phyloP scores from a whole-genome alignment of 1,140 invertebrate species.

The Nixonia krombeini region DNA sequence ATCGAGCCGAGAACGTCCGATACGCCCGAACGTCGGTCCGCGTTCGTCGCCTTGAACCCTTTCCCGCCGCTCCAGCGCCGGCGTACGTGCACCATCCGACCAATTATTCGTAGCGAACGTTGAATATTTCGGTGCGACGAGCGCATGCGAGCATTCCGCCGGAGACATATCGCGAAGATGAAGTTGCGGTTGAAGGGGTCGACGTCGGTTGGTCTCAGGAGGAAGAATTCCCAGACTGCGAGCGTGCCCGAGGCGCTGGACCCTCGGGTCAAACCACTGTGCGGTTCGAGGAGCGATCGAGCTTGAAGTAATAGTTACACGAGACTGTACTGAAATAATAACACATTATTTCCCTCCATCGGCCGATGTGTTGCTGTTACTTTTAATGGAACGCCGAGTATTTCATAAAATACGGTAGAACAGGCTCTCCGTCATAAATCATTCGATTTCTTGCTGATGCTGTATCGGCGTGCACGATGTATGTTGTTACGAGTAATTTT shows the following conservation, averaged over 20 bases:
- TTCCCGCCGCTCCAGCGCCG: too few relatives aligned
- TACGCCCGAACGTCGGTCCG: too few relatives aligned
- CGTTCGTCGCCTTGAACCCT: constrained; percentile 28
- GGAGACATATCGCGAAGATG: constrained; percentile 35
- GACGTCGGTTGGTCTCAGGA: constrained; percentile 59
- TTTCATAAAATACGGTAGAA: too few relatives aligned
- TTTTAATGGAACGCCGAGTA: too few relatives aligned
- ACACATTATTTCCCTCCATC: constrained; percentile 9
- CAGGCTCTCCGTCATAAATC: too few relatives aligned
- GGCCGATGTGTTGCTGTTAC: not conserved
- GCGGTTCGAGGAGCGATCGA: constrained; percentile 58
- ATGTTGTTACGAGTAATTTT: too few relatives aligned
- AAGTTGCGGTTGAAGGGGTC: constrained; percentile 49
- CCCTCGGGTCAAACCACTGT: constrained; percentile 66
- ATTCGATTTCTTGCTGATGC: too few relatives aligned
- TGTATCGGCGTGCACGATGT: too few relatives aligned
- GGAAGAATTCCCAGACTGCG: constrained; percentile 68
- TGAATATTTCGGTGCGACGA: not conserved
- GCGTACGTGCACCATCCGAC: too few relatives aligned
- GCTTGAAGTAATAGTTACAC: constrained; percentile 57
- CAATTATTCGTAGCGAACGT: not conserved
- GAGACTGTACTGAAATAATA: constrained; percentile 38
- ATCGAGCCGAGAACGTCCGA: constrained; percentile 17
- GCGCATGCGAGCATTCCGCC: constrained; percentile 24
- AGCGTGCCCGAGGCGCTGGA: constrained; percentile 61